Evolutionary conservation across 2,113 vertebrate genomes (phyloP), one percentile per base, ranked within the genome.

Genomic region (Salvelinus alpinus): DNA sequence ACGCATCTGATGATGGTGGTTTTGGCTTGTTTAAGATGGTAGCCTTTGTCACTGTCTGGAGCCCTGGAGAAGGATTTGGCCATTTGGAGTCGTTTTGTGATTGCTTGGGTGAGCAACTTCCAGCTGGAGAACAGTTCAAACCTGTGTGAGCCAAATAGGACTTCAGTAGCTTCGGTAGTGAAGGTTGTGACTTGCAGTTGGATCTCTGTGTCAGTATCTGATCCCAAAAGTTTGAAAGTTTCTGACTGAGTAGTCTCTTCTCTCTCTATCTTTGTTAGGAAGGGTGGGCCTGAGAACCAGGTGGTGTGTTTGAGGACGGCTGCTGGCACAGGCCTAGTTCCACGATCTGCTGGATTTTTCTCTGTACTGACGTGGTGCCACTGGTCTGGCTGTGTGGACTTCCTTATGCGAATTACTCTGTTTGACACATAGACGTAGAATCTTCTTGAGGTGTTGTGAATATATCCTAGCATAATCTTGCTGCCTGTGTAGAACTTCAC

Each of bases 41-140:
- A 75, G 27, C 44, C 66, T 59, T 57, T 59, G 25, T 67, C 16
- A 44, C 60, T 75, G 31, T 31, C 31, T 31, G 31, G 31, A 31
- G 72, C 31, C 34, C 57, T 22, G 60, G 51, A 73, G 47, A 57
- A 64, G n/a, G 47, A 27, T 8, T 29, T 22, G 64, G 48, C 54
- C 9, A 74, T 51, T 54, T 76, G 73, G 31, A 67, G 31, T 27
- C 77, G 77, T 64, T 5, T 16, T 14, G 76, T 64, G 34, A 24
- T 76, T 25, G 73, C 74, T 44, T 22, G 48, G 59, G 69, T 73
- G n/a, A 71, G 48, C 71, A 44, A 81, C 71, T 82, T 44, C 72
- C 54, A 79, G 18, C 34, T 72, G n/a, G 72, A 82, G 27, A 75
- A 84, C 4, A 67, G 70, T 11, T 73, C 24, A 8, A 84, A 84